Evolutionary conservation across 2,113 vertebrate species (phyloP), one percentile per base, ranked within the genome.

Genomic region (Cyanocitta stelleri): DNA sequence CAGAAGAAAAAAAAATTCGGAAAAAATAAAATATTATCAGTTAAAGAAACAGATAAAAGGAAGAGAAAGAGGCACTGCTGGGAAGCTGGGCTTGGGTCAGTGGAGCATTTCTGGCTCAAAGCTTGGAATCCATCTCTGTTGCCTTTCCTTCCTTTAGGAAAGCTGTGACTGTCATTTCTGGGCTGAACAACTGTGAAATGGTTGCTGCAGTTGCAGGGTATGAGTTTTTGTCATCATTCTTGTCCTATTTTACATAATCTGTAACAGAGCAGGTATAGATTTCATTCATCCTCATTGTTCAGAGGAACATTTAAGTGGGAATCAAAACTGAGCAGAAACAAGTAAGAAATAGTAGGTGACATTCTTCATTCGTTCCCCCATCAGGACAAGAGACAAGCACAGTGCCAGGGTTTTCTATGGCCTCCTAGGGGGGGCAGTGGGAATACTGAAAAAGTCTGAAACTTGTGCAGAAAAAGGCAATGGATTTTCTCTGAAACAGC

Each of bases 311-410:
- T 69, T 73, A 32, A 44, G 43, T 54, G 78, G 37, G 22, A 74
- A 56, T 79, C 30, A 61, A 64, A 94, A 79, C 20, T 26, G 32
- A 82, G 78, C 33, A 75, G 78, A 82, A 91, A 52, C 30, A 39
- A 21, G 26, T 51, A 54, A 54, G 52, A 77, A 71, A 46, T 39
- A 26, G 18, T 58, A 80, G 19, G 32, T 46, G 37, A 80, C 75
- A 41, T 46, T 46, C 26, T 24, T 41, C 1, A 2, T 76, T 73
- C 0, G 0, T 62, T 93, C 29, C 18, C 29, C 27, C 23, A 4
- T 55, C 56, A 67, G 2, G 3, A 48, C 26, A 41, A 39, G 46
- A 72, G 39, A 52, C 21, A 4, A 1, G 56, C 35, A 5, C 16
- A 18, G 52, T 51, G 41, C 66, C 54, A 43, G 58, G 30, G 27